Evolutionary conservation across 2,888 invertebrate species (phyloP).

Genomic region (Xestia rhomboidea): DNA sequence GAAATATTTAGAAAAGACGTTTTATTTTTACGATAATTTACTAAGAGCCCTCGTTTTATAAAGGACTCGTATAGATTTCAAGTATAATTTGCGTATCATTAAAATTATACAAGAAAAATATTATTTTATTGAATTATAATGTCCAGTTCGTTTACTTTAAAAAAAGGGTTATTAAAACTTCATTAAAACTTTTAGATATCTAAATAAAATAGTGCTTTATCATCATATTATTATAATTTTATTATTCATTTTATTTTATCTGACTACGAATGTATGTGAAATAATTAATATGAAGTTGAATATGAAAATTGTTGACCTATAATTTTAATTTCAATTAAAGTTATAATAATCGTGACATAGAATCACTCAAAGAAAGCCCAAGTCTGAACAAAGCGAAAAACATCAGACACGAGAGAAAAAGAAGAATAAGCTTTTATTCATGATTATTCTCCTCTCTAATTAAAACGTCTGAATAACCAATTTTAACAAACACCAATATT

Average conservation of each 20-base stretch:
- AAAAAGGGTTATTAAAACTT: background rate
- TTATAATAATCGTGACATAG: background rate
- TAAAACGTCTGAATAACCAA: constrained; percentile 21
- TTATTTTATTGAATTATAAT: background rate
- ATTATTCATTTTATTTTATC: background rate
- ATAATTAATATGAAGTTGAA: background rate
- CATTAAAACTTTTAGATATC: background rate
- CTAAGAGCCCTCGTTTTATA: constrained; percentile 12
- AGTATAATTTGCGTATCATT: background rate
- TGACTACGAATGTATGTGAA: background rate
- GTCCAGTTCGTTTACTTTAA: background rate
- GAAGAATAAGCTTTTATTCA: constrained; percentile 7
- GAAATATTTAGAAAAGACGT: background rate
- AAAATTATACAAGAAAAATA: background rate
- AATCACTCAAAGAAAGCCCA: background rate
- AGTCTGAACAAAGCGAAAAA: background rate
- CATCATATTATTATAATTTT: background rate
- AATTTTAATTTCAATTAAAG: background rate
- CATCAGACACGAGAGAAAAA: background rate
- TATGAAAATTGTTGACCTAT: background rate
- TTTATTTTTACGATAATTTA: constrained; percentile 6
- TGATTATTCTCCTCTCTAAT: constrained; percentile 17
- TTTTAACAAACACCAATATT: constrained; percentile 33
- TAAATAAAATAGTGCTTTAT: background rate
- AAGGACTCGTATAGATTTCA: background rate